Percentiles rank a stretch among this genome's conserved stretches.
These are phyloP conservation scores for Coptotermes formosanus DNA, from an alignment of 1,140 invertebrate genomes.

Conservation along the genomic window DNA sequence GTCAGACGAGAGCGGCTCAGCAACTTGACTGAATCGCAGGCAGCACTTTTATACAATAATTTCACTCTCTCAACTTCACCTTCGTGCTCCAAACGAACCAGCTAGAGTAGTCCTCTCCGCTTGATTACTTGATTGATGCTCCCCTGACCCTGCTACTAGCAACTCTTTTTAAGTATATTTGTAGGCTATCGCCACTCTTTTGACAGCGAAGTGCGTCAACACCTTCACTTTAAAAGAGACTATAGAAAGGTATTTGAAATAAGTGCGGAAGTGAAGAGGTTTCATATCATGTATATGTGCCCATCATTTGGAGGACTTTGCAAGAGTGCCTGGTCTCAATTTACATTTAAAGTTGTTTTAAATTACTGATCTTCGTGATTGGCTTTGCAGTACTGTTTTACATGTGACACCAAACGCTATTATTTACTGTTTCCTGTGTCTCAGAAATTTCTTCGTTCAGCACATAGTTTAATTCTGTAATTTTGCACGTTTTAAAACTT, in stretches of 20 bases:
- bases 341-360: neutral
- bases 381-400: neutral
- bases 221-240: neutral
- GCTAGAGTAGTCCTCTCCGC: constrained; percentile 1
- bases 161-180: constrained; percentile 12
- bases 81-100: constrained; percentile 9
- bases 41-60: constrained; percentile 19
- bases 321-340: neutral
- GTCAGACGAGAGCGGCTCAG: constrained; percentile 1
- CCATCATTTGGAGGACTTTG: neutral
- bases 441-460: too few species aligned
- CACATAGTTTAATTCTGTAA: too few species aligned
- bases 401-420: neutral
- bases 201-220: neutral
- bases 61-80: constrained; percentile 10
- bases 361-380: neutral
- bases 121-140: constrained; percentile 19
- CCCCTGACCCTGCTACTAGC: constrained; percentile 15
- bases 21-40: constrained; percentile 4
- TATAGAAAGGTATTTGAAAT: neutral
- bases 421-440: neutral
- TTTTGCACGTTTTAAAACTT: too few species aligned
- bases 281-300: neutral
- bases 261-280: neutral
- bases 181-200: constrained; percentile 14